A percentile compares a stretch with the other conserved stretches of the same genome.
Conservation (phyloP, 2,797 vertebrate species). For the Xiphophorus birchmanni region DNA sequence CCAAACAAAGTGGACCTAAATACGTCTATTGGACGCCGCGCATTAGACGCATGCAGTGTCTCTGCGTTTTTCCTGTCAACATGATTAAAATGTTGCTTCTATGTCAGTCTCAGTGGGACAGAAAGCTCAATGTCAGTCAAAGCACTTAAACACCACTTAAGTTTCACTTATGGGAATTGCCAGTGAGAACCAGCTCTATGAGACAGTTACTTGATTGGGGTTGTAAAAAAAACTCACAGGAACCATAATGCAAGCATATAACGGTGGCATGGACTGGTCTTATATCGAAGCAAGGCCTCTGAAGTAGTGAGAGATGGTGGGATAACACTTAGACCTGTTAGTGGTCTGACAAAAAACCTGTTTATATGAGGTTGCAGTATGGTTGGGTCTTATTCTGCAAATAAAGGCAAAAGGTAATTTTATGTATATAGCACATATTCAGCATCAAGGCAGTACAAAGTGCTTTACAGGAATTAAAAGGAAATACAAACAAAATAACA, state of each 20-base stretch:
- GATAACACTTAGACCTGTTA: not conserved
- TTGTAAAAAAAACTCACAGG: not conserved
- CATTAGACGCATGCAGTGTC: not conserved
- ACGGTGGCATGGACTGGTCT: too few relatives aligned
- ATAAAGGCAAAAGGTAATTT: too few relatives aligned
- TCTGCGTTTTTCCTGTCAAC: slow-evolving; percentile 1
- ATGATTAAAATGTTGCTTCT: slow-evolving; percentile 5
- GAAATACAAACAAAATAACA: too few relatives aligned
- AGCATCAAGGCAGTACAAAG: too few relatives aligned
- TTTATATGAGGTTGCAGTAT: not conserved
- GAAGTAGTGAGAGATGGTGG: not conserved
- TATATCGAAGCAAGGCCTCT: not conserved
- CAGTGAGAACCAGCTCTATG: slow-evolving; percentile 2
- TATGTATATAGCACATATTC: too few relatives aligned
- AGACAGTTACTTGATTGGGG: not conserved
- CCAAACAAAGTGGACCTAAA: not conserved
- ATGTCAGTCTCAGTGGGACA: not conserved
- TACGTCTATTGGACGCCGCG: not conserved
- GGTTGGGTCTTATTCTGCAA: not conserved
- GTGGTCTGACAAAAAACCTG: not conserved
- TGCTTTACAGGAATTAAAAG: too few relatives aligned
- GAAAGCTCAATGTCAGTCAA: slow-evolving; percentile 12
- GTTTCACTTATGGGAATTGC: slow-evolving; percentile 13
- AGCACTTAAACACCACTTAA: slow-evolving; percentile 11
- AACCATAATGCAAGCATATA: not conserved